Conservation (phyloP, 2,888 invertebrate species). For the Agrilus cyanescens region DNA sequence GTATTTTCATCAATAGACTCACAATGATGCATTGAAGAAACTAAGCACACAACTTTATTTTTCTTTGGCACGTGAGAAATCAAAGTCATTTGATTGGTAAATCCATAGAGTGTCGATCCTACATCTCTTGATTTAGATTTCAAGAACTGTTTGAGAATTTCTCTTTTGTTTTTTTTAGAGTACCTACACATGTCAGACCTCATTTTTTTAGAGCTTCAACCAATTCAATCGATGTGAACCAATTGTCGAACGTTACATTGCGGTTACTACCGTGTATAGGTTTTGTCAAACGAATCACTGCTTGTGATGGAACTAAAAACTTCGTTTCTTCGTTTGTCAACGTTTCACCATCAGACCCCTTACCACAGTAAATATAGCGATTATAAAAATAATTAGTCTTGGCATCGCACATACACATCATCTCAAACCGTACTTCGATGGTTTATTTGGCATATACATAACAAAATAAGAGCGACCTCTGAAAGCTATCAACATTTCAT, state of each 20-base stretch:
- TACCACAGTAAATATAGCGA: slow-evolving; percentile 16
- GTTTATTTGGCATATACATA: slow-evolving; percentile 16
- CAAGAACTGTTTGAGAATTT: slow-evolving; percentile 20
- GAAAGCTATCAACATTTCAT: slow-evolving; percentile 7
- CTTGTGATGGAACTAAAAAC: slow-evolving; percentile 14
- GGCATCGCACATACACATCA: slow-evolving; percentile 16
- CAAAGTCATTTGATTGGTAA: slow-evolving; percentile 16
- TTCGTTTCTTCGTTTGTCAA: slow-evolving; percentile 12
- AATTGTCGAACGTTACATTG: slow-evolving; percentile 19
- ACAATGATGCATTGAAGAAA: slow-evolving; percentile 17
- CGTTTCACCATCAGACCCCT: slow-evolving; percentile 12
- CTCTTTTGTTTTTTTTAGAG: slow-evolving; percentile 21
- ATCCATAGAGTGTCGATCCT: slow-evolving; percentile 14
- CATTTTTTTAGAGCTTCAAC: slow-evolving; percentile 11
- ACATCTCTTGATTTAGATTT: slow-evolving; percentile 13
- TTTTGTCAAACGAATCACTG: slow-evolving; percentile 11
- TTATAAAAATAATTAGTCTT: slow-evolving; percentile 13
- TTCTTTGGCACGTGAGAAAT: slow-evolving; percentile 16
- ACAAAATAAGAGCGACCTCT: slow-evolving; percentile 3
- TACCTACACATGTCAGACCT: slow-evolving; percentile 18
- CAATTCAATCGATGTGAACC: slow-evolving; percentile 17
- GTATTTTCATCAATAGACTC: slow-evolving; percentile 7
- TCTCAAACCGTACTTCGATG: slow-evolving; percentile 19
- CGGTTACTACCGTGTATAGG: slow-evolving; percentile 15
- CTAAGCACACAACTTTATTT: slow-evolving; percentile 16